These are phyloP conservation scores for Tipula unca DNA, from an alignment of 2,888 invertebrate species.

Conservation along the genomic window DNA sequence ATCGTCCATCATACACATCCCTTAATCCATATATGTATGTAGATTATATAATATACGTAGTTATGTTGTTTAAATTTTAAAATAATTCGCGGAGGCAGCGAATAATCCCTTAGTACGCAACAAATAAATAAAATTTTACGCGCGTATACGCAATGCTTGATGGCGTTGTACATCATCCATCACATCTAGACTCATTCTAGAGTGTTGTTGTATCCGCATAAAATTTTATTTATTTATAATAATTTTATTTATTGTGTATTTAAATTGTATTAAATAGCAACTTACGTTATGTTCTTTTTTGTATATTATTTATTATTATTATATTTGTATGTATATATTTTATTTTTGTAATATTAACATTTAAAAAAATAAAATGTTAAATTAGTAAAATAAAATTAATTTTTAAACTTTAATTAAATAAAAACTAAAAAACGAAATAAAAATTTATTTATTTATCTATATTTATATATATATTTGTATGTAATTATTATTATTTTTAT, in stretches of 20 bases:
- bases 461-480: not conserved
- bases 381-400: not conserved
- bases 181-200: no score
- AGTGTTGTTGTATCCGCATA: not conserved
- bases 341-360: not conserved
- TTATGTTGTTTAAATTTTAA: no score
- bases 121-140: not conserved
- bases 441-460: conserved; percentile 10
- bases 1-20: not conserved
- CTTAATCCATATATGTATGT: not conserved
- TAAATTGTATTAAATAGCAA: not conserved
- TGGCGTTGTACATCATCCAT: not conserved
- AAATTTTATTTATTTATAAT: not conserved
- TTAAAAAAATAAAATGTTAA: not conserved
- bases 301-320: not conserved
- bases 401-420: not conserved
- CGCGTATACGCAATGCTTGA: not conserved
- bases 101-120: conserved; percentile 25
- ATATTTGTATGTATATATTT: not conserved
- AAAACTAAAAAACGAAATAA: not conserved
- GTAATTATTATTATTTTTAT: conserved; percentile 8
- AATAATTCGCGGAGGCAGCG: conserved; percentile 28
- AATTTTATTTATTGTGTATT: not conserved
- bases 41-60: not conserved
- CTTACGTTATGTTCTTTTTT: not conserved